Base-by-base conservation (phyloP, 2,797 vertebrate species). In the Apogon talboti region DNA sequence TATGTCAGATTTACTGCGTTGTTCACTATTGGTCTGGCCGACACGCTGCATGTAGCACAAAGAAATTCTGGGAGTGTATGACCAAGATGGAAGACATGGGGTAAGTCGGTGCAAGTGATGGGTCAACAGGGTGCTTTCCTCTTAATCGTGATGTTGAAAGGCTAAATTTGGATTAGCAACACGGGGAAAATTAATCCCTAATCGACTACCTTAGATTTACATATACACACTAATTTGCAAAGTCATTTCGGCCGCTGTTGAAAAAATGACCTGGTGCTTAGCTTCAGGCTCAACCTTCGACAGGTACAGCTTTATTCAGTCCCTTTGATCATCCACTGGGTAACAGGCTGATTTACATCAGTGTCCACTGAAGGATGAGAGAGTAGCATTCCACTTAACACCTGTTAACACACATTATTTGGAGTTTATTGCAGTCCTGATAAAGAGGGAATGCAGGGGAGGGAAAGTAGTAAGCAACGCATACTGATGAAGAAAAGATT, bases 1-100 rank as follows among this genome's bases (percentile, higher is more conserved):
- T 18, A 18, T 14, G 53, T 75, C 69, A 79, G 72, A 81, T 85
- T 79, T 76, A 79, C 66, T 67, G 68, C 35, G 66, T 48, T 65
- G 65, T 80, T 87, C 64, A 21, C 54, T 63, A 18, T 60, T 18
- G 62, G 66, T 66, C 75, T 71, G 76, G 81, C 73, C 5, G n/a
- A 71, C 66, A 71, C 66, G 67, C 66, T 15, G 48, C 2, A 43
- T 43, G 51, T 67, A 57, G 43, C 43, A 74, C 64, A 47, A 64
- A 70, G 16, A 57, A 86, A 74, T 67, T 48, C 30, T 58, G 45
- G 66, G 68, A 74, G 45, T 15, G 33, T 30, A 40, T 2, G 46
- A 68, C 33, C 18, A 67, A 74, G 50, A 55, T 42, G 19, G 38
- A 44, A 38, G 41, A 41, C 6, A 30, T 7, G 43, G 64, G 28